Conservation (phyloP, 2,113 vertebrate genomes). For the Corapipo altera region DNA sequence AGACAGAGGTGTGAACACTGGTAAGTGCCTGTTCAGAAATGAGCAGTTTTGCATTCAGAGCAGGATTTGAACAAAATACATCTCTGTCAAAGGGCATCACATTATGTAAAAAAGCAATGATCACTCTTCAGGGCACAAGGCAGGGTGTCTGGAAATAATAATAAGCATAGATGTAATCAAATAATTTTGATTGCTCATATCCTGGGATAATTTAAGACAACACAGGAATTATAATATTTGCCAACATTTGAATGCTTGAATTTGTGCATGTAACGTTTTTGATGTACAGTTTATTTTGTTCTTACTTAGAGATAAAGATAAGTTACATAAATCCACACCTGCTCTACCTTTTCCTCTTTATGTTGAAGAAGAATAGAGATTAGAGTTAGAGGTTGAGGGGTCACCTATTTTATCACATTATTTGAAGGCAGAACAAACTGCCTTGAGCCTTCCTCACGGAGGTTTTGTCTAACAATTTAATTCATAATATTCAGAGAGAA, state of each 20-base stretch:
- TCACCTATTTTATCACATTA: background rate
- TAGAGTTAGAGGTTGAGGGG: background rate
- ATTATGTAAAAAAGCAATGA: background rate
- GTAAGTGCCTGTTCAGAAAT: background rate
- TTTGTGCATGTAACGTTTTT: background rate
- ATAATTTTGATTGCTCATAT: background rate
- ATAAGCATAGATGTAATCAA: background rate
- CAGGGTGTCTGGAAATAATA: background rate
- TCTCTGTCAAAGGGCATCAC: background rate
- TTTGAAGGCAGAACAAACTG: background rate
- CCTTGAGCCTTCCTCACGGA: background rate
- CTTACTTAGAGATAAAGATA: background rate
- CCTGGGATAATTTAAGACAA: background rate
- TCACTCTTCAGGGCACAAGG: background rate
- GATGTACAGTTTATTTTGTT: background rate
- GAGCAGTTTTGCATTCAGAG: background rate
- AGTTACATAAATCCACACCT: background rate
- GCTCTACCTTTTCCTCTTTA: background rate
- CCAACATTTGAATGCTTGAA: background rate
- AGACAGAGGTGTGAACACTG: background rate
- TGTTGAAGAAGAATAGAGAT: background rate
- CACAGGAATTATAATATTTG: background rate
- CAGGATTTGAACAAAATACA: background rate
- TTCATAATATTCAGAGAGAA: background rate
- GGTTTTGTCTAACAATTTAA: background rate